Base-by-base conservation (phyloP, 1,140 invertebrate species). In the Dendrolimus punctatus region DNA sequence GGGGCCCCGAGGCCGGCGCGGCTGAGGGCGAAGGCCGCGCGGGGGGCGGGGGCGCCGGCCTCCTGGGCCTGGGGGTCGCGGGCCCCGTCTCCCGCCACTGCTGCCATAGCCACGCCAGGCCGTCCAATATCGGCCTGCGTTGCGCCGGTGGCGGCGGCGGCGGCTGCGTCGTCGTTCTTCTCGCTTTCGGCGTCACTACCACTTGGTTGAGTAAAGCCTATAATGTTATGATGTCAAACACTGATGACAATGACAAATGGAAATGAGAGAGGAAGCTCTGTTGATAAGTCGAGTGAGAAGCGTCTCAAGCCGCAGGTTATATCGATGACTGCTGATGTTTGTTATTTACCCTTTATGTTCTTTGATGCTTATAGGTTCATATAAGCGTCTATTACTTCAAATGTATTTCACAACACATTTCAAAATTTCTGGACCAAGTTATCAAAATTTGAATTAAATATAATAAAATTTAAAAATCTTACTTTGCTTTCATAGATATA, bases 171-270 rank as follows among this genome's bases (percentile, higher is more conserved):
- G 80, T 82, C 23, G 73, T 76, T 39, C 85, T 70, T 58, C 78
- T 72, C 49, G 77, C 64, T 64, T 87, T 87, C 59, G 87, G 85
- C 53, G 85, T 87, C 64, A 88, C 85, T 69, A 87, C 78, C 73
- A 88, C 87, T 87, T 88, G 87, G 71, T 88, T 87, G 52, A 88
- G 79, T 73, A 88, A 82, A 68, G 85, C 87, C 87, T 88, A 85
- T 68, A 71, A 76, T 64, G 71, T 82, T 78, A 80, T 45, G 42
- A n/a, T 51, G 23, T 8, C 5, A 48, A 48, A 38, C 39, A 45
- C 44, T 39, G 7, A 39, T 45, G 50, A 9, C 23, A 9, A 51
- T 45, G 50, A 42, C n/a, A 45, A 8, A 9, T 51, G 42, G 10
- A 39, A 39, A 51, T n/a, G 9, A 41, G 40, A 51, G 37, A n/a